phyloP scores from a whole-genome alignment of 2,888 invertebrate species.

The Mimumesa dahlbomi region DNA sequence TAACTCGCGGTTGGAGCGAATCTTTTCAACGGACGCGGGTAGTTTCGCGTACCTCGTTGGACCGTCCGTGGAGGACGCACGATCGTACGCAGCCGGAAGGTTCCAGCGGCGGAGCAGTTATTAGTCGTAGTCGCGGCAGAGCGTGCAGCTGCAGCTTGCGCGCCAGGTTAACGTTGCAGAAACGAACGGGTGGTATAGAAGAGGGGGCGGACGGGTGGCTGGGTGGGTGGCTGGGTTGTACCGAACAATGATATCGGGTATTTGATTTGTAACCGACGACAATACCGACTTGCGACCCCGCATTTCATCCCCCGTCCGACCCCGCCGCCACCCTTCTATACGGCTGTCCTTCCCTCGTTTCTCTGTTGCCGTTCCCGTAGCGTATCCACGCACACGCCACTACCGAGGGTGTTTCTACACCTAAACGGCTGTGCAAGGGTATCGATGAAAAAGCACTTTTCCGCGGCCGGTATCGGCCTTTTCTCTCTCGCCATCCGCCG shows the following conservation, averaged over 20 bases:
- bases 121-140: constrained; percentile 56
- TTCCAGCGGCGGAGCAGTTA: constrained; percentile 41
- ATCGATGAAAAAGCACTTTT: constrained; percentile 64
- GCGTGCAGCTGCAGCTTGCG: constrained; percentile 60
- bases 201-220: constrained; percentile 60
- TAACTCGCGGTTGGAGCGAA: background rate
- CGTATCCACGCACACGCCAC: constrained; percentile 26
- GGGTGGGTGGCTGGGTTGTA: constrained; percentile 64
- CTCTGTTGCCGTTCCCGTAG: constrained; percentile 31
- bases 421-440: constrained; percentile 44
- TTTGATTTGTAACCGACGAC: constrained; percentile 80
- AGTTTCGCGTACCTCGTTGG: too few species aligned
- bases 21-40: too few species aligned
- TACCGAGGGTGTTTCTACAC: constrained; percentile 4
- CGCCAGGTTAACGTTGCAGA: constrained; percentile 68
- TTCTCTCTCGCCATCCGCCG: constrained; percentile 2
- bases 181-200: constrained; percentile 55
- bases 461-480: constrained; percentile 22
- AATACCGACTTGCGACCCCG: constrained; percentile 76
- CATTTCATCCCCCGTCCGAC: constrained; percentile 62
- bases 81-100: too few species aligned
- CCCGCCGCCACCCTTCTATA: constrained; percentile 34
- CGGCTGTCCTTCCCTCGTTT: constrained; percentile 25
- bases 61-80: too few species aligned
- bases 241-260: constrained; percentile 80